Conservation (phyloP, 2,888 invertebrate genomes). For the Xestia xanthographa region DNA sequence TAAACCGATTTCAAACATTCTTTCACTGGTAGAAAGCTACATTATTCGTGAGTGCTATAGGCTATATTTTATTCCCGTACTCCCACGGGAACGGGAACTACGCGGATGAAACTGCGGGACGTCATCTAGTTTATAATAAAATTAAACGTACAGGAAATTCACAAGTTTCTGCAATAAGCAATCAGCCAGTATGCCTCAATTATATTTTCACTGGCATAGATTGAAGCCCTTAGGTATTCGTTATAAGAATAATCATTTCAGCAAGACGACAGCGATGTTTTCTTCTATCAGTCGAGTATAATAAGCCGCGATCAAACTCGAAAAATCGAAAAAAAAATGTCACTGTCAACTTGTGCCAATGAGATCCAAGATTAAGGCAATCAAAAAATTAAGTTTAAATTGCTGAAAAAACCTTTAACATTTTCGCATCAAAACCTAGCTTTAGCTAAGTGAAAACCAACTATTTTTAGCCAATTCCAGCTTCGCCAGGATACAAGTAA, state of each 20-base stretch:
- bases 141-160: constrained; percentile 12
- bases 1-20: too few species aligned
- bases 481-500: constrained; percentile 6
- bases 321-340: background rate
- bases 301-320: background rate
- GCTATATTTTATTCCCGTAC: too few species aligned
- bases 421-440: background rate
- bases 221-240: background rate
- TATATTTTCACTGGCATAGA: background rate
- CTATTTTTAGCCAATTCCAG: constrained; percentile 25
- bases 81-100: too few species aligned
- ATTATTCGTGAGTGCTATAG: too few species aligned
- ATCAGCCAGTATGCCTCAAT: background rate
- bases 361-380: background rate
- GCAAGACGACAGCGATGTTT: background rate
- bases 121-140: background rate
- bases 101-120: too few species aligned
- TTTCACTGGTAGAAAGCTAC: too few species aligned
- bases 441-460: background rate
- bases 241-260: background rate
- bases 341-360: background rate
- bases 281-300: background rate
- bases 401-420: background rate
- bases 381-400: background rate
- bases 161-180: background rate